Conservation (phyloP, 2,888 invertebrate species). For the Vesta saturnalis region DNA sequence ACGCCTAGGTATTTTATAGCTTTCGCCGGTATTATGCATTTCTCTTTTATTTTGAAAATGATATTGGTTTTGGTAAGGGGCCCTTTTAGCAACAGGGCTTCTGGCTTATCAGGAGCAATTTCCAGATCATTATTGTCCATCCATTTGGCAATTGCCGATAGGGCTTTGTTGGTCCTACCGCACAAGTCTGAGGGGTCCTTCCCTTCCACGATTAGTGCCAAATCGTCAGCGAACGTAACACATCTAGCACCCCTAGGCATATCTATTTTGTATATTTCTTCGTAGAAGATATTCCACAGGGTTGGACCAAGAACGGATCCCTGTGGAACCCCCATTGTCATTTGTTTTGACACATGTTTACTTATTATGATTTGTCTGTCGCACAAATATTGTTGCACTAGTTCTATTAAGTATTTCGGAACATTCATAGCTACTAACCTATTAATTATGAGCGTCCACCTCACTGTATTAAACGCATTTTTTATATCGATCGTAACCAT, state of each 20-base stretch:
- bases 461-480: no score
- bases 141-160: background rate
- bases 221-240: conserved; percentile 14
- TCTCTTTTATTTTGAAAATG: no score
- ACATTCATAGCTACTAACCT: no score
- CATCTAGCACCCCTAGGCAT: background rate
- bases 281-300: conserved; percentile 21
- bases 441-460: no score
- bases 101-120: conserved; percentile 4
- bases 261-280: background rate
- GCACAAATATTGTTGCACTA: no score
- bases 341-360: no score
- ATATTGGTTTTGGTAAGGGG: no score
- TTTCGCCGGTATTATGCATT: no score
- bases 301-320: conserved; percentile 16
- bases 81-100: conserved; percentile 9
- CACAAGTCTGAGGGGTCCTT: background rate
- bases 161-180: background rate
- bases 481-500: no score
- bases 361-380: no score
- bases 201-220: background rate
- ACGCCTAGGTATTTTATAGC: no score
- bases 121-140: background rate
- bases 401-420: no score
- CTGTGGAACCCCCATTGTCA: conserved; percentile 24